Evolutionary conservation across 2,113 vertebrate species (phyloP).

Genomic region (Plecturocebus donacophilus): DNA sequence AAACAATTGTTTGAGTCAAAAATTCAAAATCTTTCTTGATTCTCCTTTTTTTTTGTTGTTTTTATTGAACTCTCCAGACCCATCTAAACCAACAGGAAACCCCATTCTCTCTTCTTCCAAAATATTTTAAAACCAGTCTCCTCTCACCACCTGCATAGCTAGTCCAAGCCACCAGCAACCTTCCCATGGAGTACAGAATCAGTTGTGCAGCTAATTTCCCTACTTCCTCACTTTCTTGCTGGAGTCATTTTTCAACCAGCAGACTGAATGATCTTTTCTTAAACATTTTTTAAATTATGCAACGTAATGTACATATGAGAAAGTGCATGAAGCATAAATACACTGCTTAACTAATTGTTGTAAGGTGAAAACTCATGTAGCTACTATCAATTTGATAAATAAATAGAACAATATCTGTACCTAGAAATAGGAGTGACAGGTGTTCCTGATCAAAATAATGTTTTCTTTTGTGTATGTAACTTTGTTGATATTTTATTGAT

Average conservation of each 20-base stretch:
- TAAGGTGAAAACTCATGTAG: background rate
- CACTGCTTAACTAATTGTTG: background rate
- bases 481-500: background rate
- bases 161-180: rapidly evolving
- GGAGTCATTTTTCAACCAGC: background rate
- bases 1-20: background rate
- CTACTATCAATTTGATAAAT: background rate
- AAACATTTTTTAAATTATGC: background rate
- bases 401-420: background rate
- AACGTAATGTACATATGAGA: background rate
- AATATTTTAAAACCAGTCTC: background rate
- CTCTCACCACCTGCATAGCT: background rate
- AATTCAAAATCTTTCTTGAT: background rate
- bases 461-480: background rate
- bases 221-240: background rate
- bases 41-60: background rate
- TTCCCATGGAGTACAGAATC: background rate
- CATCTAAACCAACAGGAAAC: background rate
- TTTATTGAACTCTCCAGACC: background rate
- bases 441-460: background rate
- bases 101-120: background rate
- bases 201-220: background rate
- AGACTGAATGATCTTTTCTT: background rate
- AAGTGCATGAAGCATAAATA: background rate
- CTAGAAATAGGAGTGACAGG: background rate